Base-by-base conservation (phyloP, 2,113 vertebrate genomes). In the Scatophagus argus region DNA sequence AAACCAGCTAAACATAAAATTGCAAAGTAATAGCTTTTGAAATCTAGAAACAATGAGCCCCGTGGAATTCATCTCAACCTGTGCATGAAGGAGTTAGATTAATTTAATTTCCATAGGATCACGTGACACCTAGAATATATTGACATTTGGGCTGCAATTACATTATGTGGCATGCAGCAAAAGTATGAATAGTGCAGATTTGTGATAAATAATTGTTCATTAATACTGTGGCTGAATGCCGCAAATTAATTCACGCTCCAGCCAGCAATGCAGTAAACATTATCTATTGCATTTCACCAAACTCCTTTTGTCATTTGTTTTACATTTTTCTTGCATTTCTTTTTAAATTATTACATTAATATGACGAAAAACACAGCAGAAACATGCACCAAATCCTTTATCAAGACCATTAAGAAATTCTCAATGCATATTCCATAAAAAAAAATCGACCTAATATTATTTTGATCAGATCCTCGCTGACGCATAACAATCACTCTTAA, bases 151-250 rank as follows among this genome's bases (percentile, higher is more conserved):
- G 96, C 95, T 94, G 94, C 93, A 96, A 95, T 96, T 95, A 95
- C 94, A 94, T 91, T 93, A 94, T 91, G 91, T 96, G 94, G 95
- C 94, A 95, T 88, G 93, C 90, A 90, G 93, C 95, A 96, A 95
- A 91, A 93, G 94, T 95, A 96, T 94, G 95, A 96, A 96, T 94
- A 94, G 91, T 94, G 93, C 92, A 90, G 92, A 96, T 96, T 95
- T 96, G 94, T 94, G 94, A 95, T 96, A 96, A 96, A 96, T 96
- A 96, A 96, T 96, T 96, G 95, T 95, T 96, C 94, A 95, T 97
- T 96, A 96, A 96, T 95, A 94, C 92, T 89, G 87, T 93, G 93
- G 94, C 95, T 52, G 95, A 93, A 93, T 93, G 93, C 91, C 93
- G 95, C 93, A 96, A 96, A 97, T 96, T 89, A 95, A 95, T 95